These are phyloP conservation scores for Platycercus adscitus DNA, from an alignment of 2,113 vertebrate genomes.

Conservation along the genomic window DNA sequence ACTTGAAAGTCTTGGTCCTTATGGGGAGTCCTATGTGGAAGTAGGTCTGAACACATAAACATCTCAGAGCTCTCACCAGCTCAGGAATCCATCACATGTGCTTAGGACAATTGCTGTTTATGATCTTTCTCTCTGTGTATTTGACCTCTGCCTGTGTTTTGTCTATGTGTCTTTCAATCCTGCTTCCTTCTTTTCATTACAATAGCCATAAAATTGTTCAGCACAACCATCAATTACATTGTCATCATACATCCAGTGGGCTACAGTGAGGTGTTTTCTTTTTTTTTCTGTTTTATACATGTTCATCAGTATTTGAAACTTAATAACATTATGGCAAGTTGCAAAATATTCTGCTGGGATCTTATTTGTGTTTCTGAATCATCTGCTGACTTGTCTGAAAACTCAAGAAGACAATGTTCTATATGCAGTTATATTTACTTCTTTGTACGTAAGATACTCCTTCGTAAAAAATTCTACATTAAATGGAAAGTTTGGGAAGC, in stretches of 20 bases:
- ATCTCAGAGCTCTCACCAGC: background rate
- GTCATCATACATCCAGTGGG: background rate
- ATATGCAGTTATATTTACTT: background rate
- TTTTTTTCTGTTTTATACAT: background rate
- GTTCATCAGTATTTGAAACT: background rate
- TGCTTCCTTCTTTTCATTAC: background rate
- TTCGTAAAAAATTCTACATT: background rate
- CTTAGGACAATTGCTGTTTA: background rate
- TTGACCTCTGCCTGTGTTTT: background rate
- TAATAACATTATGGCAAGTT: background rate
- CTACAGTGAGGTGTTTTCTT: background rate
- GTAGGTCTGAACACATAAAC: background rate
- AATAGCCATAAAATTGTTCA: background rate
- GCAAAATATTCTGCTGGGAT: background rate
- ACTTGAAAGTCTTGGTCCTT: background rate
- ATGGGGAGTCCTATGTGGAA: background rate
- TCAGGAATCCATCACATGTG: background rate
- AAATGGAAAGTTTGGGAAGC: background rate
- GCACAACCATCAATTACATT: background rate
- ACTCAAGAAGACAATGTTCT: background rate
- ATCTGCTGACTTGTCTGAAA: background rate
- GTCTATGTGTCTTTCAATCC: background rate
- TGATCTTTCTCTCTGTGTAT: background rate
- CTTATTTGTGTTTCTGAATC: background rate
- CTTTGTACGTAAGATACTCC: background rate